Evolutionary conservation across 2,797 vertebrate species (phyloP), one percentile per base, ranked within the genome.

Genomic region (Lutjanus campechanus): DNA sequence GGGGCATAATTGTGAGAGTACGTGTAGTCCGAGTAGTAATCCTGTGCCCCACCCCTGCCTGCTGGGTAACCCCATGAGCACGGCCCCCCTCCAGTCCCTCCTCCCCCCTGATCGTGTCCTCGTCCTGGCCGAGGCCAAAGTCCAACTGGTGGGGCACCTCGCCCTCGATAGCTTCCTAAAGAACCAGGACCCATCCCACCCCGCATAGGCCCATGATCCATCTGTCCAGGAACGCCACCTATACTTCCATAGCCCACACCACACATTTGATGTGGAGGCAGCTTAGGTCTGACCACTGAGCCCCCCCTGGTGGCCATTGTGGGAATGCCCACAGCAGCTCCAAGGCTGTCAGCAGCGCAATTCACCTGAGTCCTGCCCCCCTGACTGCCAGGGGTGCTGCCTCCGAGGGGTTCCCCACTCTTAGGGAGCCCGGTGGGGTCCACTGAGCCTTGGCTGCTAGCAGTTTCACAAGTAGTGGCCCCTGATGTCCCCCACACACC

Each of bases 1-100:
- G 93, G 94, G 85, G 91, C 82, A 51, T 93, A 95, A 61, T 87
- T 94, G 77, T 95, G 92, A 82, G 94, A 86, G 79, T 95, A 96
- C 44, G 91, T 87, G 91, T 94, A 95, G 93, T 95, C 94, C 51
- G 93, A 91, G 91, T 95, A 95, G 92, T 94, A 96, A 83, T 93
- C 87, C 69, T 92, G 92, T 44, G 85, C 64, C 20, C 91, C 74
- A 4, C 95, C 95, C 85, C 94, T 91, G n/a, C 94, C 94, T 64
- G 81, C 73, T 54, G 93, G 95, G 85, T 94, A 95, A 69, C 93
- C 95, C 95, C 96, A 95, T 13, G 92, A 91, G 82, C 94, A 95
- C 62, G 91, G 86, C 3, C 89, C 91, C 22, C 91, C 91, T 72
- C 95, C 87, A 41, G 76, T 44, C 40, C 93, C 91, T 0, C 93